Base-by-base conservation (phyloP, 2,888 invertebrate species). In the Liposcelis brunnea region DNA sequence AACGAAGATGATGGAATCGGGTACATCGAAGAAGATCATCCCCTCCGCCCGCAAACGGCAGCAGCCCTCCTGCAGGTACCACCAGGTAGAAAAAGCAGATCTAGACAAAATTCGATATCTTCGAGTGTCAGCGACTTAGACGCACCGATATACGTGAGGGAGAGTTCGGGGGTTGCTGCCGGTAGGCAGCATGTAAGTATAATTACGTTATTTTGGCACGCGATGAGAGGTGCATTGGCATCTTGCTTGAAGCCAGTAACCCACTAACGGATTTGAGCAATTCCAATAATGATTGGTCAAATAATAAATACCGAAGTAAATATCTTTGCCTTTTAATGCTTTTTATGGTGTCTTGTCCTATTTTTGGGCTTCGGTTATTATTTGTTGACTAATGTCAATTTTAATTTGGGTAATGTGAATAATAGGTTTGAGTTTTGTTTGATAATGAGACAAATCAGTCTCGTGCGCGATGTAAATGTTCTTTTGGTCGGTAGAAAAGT, bases 81-180 rank as follows among this genome's bases (percentile, higher is more conserved):
- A 4, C 37, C 49, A 19, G 34, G 45, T 26, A 14, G 18, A 40
- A 14, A 19, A 19, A 18, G 19, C 6, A 45, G 49, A 26, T 63
- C 61, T 15, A 56, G 68, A 44, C 65, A 66, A 36, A 59, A 63
- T 2, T 70, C 70, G 52, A 65, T 71, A 51, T 70, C 71, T 19
- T 70, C 70, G 51, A 69, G 65, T 53, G 64, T 70, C 49, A 70
- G 67, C 53, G 71, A 71, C 54, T 58, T 71, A 56, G 70, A 71
- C 51, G 67, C 67, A 35, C 71, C 71, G n/a, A 71, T 72, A 51
- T 72, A 71, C 51, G 58, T 61, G 37, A 57, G 64, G 15, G 61
- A 64, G 46, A 21, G 32, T n/a, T 8, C 19, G 12, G 19, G 15
- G 7, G 40, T 19, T 19, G 62, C 62, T 2, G 61, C 62, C 34